Base-by-base conservation (phyloP, 2,888 invertebrate species). In the Melipona bicolor region DNA sequence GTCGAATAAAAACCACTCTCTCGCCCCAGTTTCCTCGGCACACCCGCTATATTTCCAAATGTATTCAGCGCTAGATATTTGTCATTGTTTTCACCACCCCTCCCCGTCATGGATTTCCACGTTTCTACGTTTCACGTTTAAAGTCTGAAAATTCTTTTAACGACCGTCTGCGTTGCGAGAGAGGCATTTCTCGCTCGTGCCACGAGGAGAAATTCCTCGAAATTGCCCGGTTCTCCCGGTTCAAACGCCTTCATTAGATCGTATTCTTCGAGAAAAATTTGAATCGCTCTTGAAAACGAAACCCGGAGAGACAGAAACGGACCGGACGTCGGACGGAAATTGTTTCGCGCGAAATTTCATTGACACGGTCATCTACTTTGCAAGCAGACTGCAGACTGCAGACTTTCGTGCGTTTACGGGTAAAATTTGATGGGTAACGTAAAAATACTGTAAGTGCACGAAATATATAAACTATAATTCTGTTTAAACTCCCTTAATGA, bases 141-240 rank as follows among this genome's bases (percentile, higher is more conserved):
- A 78, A 81, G 54, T 62, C 72, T 32, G 79, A 56, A 81, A 81
- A 78, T 81, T 77, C 78, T 81, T 81, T 62, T 64, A 78, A 78
- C 78, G 72, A 72, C 72, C 61, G 72, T 72, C 81, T 49, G 78
- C 78, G 32, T 50, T 43, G 81, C 32, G 62, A 77, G 78, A 77
- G 77, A 77, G 77, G 21, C 67, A 68, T 77, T 77, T 68, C 54
- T 50, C 68, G 19, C 69, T 69, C 76, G 27, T 52, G 54, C 24
- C 43, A 49, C 36, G 4, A 19, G 54, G 54, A 11, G 62, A n/a
- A 59, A 64, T 64, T 70, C 21, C 54, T 24, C 11, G 64, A 81
- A 78, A 78, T 78, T 71, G 27, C 71, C 78, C 32, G 36, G 59
- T 81, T 77, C 65, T 80, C 65, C 52, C 49, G 70, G 70, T 36